phyloP scores from a whole-genome alignment of 64 coral and sea anemone genomes.

The Montipora sp. region DNA sequence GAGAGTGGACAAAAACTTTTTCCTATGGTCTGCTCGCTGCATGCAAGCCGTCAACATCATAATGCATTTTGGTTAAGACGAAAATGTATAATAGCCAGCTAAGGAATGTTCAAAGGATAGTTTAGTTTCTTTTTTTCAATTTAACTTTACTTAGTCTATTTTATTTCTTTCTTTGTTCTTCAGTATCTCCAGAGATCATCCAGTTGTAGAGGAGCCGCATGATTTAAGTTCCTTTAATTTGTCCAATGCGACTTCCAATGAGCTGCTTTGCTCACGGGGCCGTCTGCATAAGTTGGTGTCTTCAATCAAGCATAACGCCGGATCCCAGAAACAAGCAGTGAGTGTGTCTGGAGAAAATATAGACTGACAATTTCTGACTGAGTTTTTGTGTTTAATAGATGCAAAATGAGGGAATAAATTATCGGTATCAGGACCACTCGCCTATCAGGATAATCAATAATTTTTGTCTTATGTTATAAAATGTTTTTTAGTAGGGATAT shows the following conservation, averaged over 20 bases:
- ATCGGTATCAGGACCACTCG: too few species aligned
- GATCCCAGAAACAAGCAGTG: neutral
- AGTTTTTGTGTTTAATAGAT: too few species aligned
- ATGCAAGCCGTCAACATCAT: neutral
- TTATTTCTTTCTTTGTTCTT: neutral
- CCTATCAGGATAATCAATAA: too few species aligned
- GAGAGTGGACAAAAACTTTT: neutral
- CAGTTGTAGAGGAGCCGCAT: neutral
- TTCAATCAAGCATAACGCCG: slow-evolving; percentile 4
- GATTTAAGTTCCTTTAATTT: neutral
- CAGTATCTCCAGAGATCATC: neutral
- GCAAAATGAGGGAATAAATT: too few species aligned
- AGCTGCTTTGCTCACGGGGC: too few species aligned
- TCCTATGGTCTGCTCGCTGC: neutral
- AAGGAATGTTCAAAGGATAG: too few species aligned
- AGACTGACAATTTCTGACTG: neutral
- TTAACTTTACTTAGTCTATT: neutral
- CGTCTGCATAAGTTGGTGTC: slow-evolving; percentile 12
- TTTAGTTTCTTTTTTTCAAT: neutral
- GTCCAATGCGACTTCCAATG: neutral
- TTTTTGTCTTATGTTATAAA: too few species aligned
- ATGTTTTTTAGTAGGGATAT: too few species aligned
- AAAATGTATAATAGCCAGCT: too few species aligned
- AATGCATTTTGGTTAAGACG: too few species aligned
- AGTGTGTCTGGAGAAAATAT: neutral